Conservation (phyloP, 2,888 invertebrate genomes). For the Ramazzottius varieornatus region DNA sequence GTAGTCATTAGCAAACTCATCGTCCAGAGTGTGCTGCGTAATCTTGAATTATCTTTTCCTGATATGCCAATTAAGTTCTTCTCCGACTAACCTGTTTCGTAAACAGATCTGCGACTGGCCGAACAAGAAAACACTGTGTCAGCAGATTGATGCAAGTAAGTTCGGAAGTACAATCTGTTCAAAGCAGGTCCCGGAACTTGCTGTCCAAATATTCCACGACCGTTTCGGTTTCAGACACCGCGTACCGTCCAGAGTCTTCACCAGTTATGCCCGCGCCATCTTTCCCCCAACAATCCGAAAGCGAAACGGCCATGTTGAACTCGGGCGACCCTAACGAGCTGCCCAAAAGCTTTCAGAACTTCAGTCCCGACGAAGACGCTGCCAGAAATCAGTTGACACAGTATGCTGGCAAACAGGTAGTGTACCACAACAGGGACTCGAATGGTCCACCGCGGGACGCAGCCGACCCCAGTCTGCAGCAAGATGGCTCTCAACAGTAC, state of each 20-base stretch:
- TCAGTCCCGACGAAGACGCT: neutral
- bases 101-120: constrained; percentile 1
- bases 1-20: no score
- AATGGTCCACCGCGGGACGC: neutral
- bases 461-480: neutral
- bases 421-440: neutral
- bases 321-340: no score
- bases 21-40: no score
- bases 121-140: neutral
- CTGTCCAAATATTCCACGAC: no score
- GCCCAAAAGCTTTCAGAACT: neutral
- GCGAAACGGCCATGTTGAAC: no score
- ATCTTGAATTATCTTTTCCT: no score
- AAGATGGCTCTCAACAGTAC: neutral
- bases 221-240: neutral
- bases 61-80: no score
- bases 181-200: no score
- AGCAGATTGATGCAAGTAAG: neutral
- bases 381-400: neutral
- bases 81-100: no score
- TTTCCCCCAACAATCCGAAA: neutral
- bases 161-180: no score
- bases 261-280: neutral
- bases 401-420: neutral
- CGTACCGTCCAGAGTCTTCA: neutral